Conservation (phyloP, 2,888 invertebrate species). For the Nephrotoma appendiculata region DNA sequence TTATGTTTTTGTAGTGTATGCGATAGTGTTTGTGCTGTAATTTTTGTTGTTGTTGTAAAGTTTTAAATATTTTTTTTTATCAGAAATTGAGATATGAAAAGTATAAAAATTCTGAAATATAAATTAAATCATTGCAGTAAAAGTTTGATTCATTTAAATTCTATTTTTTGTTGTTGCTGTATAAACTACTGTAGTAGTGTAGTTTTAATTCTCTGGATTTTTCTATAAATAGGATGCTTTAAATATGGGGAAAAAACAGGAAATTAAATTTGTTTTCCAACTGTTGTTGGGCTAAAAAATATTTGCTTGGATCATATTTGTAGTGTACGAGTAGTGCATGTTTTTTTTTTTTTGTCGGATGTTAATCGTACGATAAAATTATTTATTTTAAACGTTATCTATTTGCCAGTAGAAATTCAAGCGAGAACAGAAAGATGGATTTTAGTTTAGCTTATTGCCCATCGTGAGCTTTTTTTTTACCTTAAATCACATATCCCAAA, state of each 20-base stretch:
- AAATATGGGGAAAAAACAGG: not conserved
- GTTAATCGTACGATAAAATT: not conserved
- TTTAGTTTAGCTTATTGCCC: too few relatives aligned
- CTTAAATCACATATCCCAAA: not conserved
- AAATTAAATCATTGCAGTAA: not conserved
- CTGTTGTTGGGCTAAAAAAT: not conserved
- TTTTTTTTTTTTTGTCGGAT: not conserved
- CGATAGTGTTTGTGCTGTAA: not conserved
- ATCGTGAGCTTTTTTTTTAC: not conserved
- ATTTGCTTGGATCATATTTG: not conserved
- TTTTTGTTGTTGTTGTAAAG: not conserved
- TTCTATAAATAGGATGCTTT: not conserved
- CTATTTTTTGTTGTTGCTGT: not conserved
- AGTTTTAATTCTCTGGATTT: not conserved
- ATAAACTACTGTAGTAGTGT: not conserved
- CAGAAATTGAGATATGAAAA: not conserved
- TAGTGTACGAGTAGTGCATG: not conserved
- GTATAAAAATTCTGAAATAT: not conserved
- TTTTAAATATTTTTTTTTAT: not conserved
- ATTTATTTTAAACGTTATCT: not conserved
- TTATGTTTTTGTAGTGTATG: not conserved
- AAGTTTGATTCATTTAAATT: not conserved
- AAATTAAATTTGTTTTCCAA: not conserved
- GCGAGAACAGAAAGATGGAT: not conserved
- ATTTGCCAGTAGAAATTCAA: not conserved